Percentiles rank a stretch among this genome's conserved stretches.
phyloP scores from a whole-genome alignment of 2,888 invertebrate genomes.

The Idaea dimidiata region DNA sequence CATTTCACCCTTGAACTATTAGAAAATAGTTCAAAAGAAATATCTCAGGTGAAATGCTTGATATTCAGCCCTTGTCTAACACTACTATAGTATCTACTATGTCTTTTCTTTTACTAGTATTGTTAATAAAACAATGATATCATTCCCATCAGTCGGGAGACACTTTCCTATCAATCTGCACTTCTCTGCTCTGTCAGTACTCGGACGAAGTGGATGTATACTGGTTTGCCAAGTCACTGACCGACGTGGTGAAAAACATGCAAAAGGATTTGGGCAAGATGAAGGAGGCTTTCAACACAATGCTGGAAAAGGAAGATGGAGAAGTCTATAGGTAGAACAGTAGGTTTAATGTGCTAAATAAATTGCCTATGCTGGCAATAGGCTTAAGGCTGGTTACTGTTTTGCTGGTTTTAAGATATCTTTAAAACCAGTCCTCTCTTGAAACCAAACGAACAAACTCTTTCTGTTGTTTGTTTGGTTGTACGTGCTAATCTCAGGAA shows the following conservation, averaged over 20 bases:
- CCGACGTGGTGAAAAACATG: conserved; percentile 84
- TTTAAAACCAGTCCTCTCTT: too few species aligned
- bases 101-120: conserved; percentile 1
- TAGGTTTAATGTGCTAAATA: conserved; percentile 7
- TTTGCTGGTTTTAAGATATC: too few species aligned
- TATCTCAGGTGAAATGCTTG: too few species aligned
- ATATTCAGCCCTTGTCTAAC: too few species aligned
- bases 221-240: conserved; percentile 90
- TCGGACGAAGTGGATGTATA: conserved; percentile 89
- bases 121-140: neutral
- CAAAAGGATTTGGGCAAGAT: conserved; percentile 83
- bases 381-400: too few species aligned
- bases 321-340: conserved; percentile 82
- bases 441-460: too few species aligned
- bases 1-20: too few species aligned
- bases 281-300: conserved; percentile 83
- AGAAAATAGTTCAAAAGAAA: too few species aligned
- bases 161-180: conserved; percentile 84
- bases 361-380: neutral
- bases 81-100: too few species aligned
- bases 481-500: too few species aligned
- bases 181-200: conserved; percentile 85
- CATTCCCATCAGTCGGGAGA: conserved; percentile 65
- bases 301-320: conserved; percentile 89
- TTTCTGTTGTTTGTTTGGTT: too few species aligned